Evolutionary conservation across 1,140 invertebrate species (phyloP).

Genomic region (Conopomorpha cramerella): DNA sequence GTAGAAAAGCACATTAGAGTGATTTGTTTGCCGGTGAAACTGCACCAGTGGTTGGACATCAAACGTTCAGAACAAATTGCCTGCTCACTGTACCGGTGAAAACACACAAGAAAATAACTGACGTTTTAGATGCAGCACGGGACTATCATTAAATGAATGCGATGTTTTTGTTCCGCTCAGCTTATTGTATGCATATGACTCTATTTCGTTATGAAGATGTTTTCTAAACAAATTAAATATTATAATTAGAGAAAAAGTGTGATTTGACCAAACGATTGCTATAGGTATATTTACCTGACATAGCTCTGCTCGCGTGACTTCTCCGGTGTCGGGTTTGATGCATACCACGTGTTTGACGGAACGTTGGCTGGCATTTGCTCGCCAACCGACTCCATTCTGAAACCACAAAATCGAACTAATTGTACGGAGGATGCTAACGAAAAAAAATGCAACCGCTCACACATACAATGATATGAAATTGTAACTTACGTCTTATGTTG

Average conservation of each 20-base stretch:
- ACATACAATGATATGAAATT: too few relatives aligned
- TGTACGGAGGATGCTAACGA: too few relatives aligned
- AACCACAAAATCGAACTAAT: too few relatives aligned
- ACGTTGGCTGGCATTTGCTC: constrained; percentile 59
- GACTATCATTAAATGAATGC: too few relatives aligned
- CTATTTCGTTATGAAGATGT: too few relatives aligned
- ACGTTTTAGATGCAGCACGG: too few relatives aligned
- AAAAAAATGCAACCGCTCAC: too few relatives aligned
- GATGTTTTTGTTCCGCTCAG: too few relatives aligned
- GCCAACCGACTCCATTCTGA: constrained; percentile 64
- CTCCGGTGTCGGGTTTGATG: constrained; percentile 11
- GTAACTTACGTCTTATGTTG: constrained; percentile 68
- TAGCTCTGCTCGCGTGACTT: constrained; percentile 15
- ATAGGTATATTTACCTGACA: constrained; percentile 13
- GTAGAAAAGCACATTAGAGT: too few relatives aligned
- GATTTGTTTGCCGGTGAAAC: too few relatives aligned
- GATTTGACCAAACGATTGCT: too few relatives aligned
- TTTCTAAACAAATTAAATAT: neutral
- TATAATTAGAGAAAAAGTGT: neutral
- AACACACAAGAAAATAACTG: constrained; percentile 11
- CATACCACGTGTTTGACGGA: constrained; percentile 26
- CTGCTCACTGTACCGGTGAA: constrained; percentile 22
- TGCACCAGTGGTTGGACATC: constrained; percentile 12
- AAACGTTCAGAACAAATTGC: constrained; percentile 21
- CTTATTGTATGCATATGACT: too few relatives aligned